phyloP scores from a whole-genome alignment of 2,888 invertebrate genomes.

The Troides aeacus region DNA sequence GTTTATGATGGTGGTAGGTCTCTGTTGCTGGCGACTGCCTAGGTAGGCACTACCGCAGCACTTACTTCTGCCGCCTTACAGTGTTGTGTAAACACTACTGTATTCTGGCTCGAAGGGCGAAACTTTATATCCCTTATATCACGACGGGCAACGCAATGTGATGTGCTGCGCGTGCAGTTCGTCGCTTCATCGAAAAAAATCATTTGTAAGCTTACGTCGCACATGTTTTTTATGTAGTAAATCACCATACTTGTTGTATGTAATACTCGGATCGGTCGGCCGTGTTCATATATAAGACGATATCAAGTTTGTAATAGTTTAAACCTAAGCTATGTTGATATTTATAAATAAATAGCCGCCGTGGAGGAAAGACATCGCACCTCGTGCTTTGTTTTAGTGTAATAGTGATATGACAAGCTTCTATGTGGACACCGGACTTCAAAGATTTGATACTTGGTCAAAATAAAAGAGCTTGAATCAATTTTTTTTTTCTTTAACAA shows the following conservation, averaged over 20 bases:
- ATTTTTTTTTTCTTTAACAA: slow-evolving; percentile 28
- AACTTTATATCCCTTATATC: too few species aligned
- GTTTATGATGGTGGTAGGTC: too few species aligned
- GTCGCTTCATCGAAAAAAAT: slow-evolving; percentile 35
- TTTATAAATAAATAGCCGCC: slow-evolving; percentile 28
- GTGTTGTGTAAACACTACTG: too few species aligned
- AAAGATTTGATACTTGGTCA: slow-evolving; percentile 51
- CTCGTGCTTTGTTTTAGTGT: slow-evolving; percentile 25
- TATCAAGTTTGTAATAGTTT: slow-evolving; percentile 29
- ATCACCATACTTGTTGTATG: slow-evolving; percentile 52
- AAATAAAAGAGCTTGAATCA: slow-evolving; percentile 76
- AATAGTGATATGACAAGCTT: slow-evolving; percentile 31
- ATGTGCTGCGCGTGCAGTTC: not conserved
- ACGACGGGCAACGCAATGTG: too few species aligned
- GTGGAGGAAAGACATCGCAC: slow-evolving; percentile 23
- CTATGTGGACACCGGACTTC: slow-evolving; percentile 35
- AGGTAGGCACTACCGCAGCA: too few species aligned
- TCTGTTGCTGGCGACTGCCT: too few species aligned
- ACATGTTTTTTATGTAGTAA: slow-evolving; percentile 58
- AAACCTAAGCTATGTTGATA: slow-evolving; percentile 24
- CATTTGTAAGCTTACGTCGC: slow-evolving; percentile 63
- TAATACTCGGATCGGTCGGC: slow-evolving; percentile 25
- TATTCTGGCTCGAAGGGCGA: too few species aligned
- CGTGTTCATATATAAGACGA: slow-evolving; percentile 22
- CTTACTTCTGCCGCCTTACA: too few species aligned